Conservation (phyloP, 64 coral and sea anemone genomes). For the Montipora sp. region DNA sequence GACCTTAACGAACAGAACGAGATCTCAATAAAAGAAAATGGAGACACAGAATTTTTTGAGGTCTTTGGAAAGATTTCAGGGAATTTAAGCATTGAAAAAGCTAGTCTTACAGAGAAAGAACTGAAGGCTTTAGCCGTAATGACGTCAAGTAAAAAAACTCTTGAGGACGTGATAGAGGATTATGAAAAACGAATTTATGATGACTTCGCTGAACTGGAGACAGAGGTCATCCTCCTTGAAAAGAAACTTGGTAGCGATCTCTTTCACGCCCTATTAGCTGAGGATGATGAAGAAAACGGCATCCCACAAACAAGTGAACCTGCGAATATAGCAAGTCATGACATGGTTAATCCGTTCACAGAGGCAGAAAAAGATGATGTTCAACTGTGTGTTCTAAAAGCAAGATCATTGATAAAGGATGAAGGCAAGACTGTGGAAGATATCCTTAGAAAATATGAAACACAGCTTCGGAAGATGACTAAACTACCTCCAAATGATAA, state of each 20-base stretch:
- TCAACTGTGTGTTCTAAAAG: neutral
- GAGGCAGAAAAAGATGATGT: neutral
- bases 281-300: neutral
- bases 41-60: neutral
- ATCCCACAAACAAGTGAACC: neutral
- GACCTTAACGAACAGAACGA: neutral
- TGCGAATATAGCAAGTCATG: neutral
- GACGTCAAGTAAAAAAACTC: slow-evolving; percentile 40
- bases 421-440: slow-evolving; percentile 37
- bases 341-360: neutral
- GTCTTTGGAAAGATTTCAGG: neutral
- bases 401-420: neutral
- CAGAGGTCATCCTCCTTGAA: slow-evolving; percentile 5
- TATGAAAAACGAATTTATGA: slow-evolving; percentile 53
- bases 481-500: slow-evolving; percentile 3
- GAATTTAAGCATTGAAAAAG: neutral
- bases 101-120: neutral
- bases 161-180: slow-evolving; percentile 33
- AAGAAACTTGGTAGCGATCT: slow-evolving; percentile 47
- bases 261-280: neutral
- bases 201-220: neutral
- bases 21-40: neutral
- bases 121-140: slow-evolving; percentile 19
- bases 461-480: neutral
- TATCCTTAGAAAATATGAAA: slow-evolving; percentile 33